Percentiles rank a stretch among this genome's conserved stretches.
These are phyloP conservation scores for Varanus komodoensis DNA, from an alignment of 2,113 vertebrate species.

Conservation along the genomic window DNA sequence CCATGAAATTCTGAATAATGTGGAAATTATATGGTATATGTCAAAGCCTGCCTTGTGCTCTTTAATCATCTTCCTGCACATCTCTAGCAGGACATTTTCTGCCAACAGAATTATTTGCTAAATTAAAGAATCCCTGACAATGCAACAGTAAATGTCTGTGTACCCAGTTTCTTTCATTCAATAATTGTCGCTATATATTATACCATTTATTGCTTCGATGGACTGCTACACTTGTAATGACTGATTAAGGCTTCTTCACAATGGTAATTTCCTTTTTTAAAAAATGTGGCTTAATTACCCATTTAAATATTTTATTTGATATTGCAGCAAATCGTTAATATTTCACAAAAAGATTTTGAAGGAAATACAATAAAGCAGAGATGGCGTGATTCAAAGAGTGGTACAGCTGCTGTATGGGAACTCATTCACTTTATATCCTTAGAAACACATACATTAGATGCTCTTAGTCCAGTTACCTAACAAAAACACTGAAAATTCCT, in stretches of 20 bases:
- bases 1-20: not conserved
- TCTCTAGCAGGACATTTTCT: conserved; percentile 42
- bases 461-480: not conserved
- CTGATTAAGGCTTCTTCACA: conserved; percentile 41
- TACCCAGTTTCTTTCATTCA: conserved; percentile 21
- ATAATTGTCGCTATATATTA: conserved; percentile 11
- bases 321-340: conserved; percentile 9
- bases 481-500: not conserved
- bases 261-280: not conserved
- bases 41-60: not conserved
- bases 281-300: not conserved
- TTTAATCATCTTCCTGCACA: not conserved
- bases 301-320: conserved; percentile 41
- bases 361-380: conserved; percentile 30
- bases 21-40: conserved; percentile 19
- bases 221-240: conserved; percentile 24
- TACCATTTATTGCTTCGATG: conserved; percentile 35
- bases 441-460: conserved; percentile 13
- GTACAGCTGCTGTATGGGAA: conserved; percentile 6
- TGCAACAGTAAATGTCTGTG: conserved; percentile 16
- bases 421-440: not conserved
- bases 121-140: conserved; percentile 23
- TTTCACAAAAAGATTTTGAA: conserved; percentile 32
- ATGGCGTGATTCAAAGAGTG: conserved; percentile 9
- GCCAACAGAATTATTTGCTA: conserved; percentile 39